Base-by-base conservation (phyloP, 2,113 vertebrate species). In the Galemys pyrenaicus region DNA sequence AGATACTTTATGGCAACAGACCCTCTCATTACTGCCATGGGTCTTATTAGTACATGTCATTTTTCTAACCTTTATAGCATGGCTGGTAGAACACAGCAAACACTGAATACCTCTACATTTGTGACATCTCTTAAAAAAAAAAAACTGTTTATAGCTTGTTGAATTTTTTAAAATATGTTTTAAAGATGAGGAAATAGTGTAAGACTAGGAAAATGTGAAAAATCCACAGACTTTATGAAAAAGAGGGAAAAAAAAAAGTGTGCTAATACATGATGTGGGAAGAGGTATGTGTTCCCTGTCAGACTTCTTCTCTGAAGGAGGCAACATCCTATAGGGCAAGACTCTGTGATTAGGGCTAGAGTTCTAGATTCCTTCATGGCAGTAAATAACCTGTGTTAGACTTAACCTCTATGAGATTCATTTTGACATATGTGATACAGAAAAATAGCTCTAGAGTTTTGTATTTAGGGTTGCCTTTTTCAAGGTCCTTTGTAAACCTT, bases 161-260 rank as follows among this genome's bases (percentile, higher is more conserved):
- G 87, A 79, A 96, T 83, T 89, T 95, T 91, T 32, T 26, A 79
- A 17, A 93, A 91, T 88, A 96, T 84, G 6, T 92, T 87, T 37
- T 68, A 89, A 94, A 91, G 44, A 83, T 84, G 88, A 96, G 88
- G 94, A 94, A 97, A 94, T 96, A 95, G 88, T 95, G 68, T 87
- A 95, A 89, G 95, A 65, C 68, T 92, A 73, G 68, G 62, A 84
- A 96, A 96, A 93, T 96, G 2, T 91, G 87, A 73, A 79, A 81
- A 83, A 62, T 44, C 2, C 17, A 26, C 35, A 70, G 37, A 26
- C 9, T 84, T 85, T 65, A n/a, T 87, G n/a, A 22, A 62, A 22
- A 80, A 56, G 9, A 79, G n/a, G n/a, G n/a, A n/a, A n/a, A 9
- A 32, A 16, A 15, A 60, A 73, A 95, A 78, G 2, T 62, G 9